Percentiles rank a stretch among this genome's conserved stretches.
Evolutionary conservation across 1,140 invertebrate genomes (phyloP).

Genomic region (Drosophila lowei): DNA sequence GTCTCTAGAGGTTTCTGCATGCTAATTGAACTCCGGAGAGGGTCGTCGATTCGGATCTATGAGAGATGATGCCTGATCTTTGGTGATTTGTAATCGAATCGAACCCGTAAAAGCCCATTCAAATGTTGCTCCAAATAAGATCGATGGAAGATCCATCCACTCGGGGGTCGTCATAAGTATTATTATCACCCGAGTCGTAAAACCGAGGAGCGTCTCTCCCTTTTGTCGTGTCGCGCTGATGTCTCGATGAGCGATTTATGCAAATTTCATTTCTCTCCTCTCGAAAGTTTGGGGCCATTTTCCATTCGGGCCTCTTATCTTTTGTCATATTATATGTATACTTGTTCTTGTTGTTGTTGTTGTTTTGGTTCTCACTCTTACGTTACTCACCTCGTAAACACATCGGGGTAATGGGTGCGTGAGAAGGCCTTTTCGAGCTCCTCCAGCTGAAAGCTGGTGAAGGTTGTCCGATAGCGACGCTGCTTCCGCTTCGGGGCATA

Average conservation of each 20-base stretch:
- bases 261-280: conserved; percentile 45
- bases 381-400: conserved; percentile 94
- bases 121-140: conserved; percentile 55
- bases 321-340: conserved; percentile 39
- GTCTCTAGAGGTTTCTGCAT: conserved; percentile 53
- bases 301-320: conserved; percentile 30
- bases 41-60: conserved; percentile 24
- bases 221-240: conserved; percentile 22
- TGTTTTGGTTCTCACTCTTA: conserved; percentile 53
- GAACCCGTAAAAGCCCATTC: neutral
- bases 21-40: conserved; percentile 56
- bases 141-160: conserved; percentile 22
- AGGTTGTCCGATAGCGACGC: conserved; percentile 95
- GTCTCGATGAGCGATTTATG: conserved; percentile 57
- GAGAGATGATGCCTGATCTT: neutral
- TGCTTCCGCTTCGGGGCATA: conserved; percentile 95
- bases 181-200: conserved; percentile 47
- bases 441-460: conserved; percentile 97
- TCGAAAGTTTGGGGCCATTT: conserved; percentile 2
- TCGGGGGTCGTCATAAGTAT: conserved; percentile 40
- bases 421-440: conserved; percentile 99
- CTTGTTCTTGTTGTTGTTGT: conserved; percentile 14
- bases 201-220: conserved; percentile 24
- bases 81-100: conserved; percentile 8
- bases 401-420: conserved; percentile 98